A percentile compares a stretch with the other conserved stretches of the same genome.
Evolutionary conservation across 1,140 invertebrate genomes (phyloP).

Genomic region (Notospermus geniculatus): DNA sequence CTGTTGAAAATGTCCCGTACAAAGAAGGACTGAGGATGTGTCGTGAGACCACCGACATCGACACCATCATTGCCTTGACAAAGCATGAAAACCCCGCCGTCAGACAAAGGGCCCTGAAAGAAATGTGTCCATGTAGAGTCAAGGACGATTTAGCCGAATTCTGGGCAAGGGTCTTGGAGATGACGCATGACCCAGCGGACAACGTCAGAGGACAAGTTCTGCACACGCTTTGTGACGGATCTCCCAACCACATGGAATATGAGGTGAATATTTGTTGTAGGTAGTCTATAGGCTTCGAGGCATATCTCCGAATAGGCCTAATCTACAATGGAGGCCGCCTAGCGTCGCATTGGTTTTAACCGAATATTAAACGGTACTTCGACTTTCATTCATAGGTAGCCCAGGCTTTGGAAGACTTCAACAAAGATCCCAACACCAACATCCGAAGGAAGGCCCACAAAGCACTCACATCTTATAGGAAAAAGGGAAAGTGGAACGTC

Average conservation of each 20-base stretch:
- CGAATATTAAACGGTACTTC: no score
- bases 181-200: slow-evolving; percentile 40
- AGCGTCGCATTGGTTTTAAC: no score
- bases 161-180: slow-evolving; percentile 50
- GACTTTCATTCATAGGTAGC: slow-evolving; percentile 23
- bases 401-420: slow-evolving; percentile 44
- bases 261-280: no score
- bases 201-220: slow-evolving; percentile 45
- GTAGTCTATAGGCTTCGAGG: no score
- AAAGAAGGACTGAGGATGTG: slow-evolving; percentile 38
- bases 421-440: slow-evolving; percentile 40
- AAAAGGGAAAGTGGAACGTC: slow-evolving; percentile 52
- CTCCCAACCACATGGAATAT: slow-evolving; percentile 44
- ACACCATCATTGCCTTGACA: slow-evolving; percentile 44
- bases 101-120: slow-evolving; percentile 43
- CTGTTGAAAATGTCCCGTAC: slow-evolving; percentile 11
- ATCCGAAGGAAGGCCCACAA: slow-evolving; percentile 48
- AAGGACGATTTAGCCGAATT: slow-evolving; percentile 46
- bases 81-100: slow-evolving; percentile 42
- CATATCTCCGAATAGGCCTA: no score
- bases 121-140: slow-evolving; percentile 54
- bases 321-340: no score
- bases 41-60: slow-evolving; percentile 44
- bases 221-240: slow-evolving; percentile 51
- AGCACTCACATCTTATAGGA: slow-evolving; percentile 40